Evolutionary conservation across 2,888 invertebrate species (phyloP).

Genomic region (Thera obeliscata): DNA sequence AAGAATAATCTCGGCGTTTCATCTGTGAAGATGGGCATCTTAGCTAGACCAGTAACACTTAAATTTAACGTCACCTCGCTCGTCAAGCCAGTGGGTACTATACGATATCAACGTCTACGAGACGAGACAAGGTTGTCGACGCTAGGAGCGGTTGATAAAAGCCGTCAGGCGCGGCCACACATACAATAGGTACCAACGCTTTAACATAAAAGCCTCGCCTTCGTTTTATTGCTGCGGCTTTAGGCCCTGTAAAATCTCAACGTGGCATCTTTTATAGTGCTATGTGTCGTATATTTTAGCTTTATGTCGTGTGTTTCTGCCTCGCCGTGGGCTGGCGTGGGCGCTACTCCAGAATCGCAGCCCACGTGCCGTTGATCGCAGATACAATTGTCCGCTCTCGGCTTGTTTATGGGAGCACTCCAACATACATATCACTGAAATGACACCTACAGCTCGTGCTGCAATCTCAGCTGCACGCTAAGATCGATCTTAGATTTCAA

Average conservation of each 20-base stretch:
- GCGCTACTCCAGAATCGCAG: conserved; percentile 77
- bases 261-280: conserved; percentile 72
- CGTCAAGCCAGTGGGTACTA: conserved; percentile 23
- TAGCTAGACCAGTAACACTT: conserved; percentile 23
- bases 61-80: conserved; percentile 35
- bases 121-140: conserved; percentile 42
- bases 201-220: conserved; percentile 67
- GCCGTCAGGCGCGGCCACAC: conserved; percentile 55
- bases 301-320: conserved; percentile 66
- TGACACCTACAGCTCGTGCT: conserved; percentile 68
- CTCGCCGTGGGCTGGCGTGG: conserved; percentile 67
- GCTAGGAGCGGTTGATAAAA: conserved; percentile 43
- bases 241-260: conserved; percentile 68
- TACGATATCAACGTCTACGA: conserved; percentile 36
- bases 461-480: conserved; percentile 51
- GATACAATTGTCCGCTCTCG: conserved; percentile 75
- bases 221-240: conserved; percentile 70
- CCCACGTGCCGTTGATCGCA: conserved; percentile 76
- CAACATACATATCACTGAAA: conserved; percentile 67
- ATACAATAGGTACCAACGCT: conserved; percentile 57
- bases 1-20: conserved; percentile 27
- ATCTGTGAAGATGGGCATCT: conserved; percentile 23
- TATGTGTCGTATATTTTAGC: conserved; percentile 71
- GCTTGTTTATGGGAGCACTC: conserved; percentile 74
- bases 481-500: conserved; percentile 29